These are phyloP conservation scores for Microctenopoma stevenorrisi DNA, from an alignment of 2,797 vertebrate species.

Conservation along the genomic window DNA sequence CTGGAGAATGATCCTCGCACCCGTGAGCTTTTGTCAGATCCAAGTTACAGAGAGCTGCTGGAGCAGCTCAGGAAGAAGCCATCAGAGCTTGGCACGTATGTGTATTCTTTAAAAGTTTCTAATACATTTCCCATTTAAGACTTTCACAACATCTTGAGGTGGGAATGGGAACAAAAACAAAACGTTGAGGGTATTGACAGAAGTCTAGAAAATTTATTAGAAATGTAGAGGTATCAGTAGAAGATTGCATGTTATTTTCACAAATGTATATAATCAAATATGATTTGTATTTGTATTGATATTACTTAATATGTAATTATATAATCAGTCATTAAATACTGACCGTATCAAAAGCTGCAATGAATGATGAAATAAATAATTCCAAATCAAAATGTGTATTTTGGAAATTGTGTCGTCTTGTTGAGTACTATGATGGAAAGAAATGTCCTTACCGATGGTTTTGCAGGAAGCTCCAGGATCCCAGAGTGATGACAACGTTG, in stretches of 20 bases:
- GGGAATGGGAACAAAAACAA: neutral
- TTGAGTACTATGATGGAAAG: neutral
- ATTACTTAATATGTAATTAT: neutral
- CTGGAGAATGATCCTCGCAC: slow-evolving; percentile 91
- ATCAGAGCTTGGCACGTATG: slow-evolving; percentile 90
- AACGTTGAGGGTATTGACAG: neutral
- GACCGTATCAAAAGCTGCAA: neutral
- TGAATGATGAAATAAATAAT: neutral
- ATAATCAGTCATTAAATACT: neutral
- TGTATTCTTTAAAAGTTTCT: slow-evolving; percentile 40
- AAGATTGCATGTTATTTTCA: neutral
- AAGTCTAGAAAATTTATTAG: neutral
- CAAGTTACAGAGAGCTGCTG: slow-evolving; percentile 90
- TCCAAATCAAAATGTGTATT: neutral
- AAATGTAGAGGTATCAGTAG: neutral
- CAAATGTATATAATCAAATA: too few relatives aligned
- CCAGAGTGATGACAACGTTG: slow-evolving; percentile 93
- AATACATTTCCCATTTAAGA: neutral
- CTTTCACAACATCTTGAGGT: too few relatives aligned
- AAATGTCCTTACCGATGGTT: slow-evolving; percentile 3
- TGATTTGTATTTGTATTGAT: neutral
- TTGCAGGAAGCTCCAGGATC: slow-evolving; percentile 91
- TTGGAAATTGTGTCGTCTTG: neutral
- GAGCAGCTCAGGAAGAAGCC: slow-evolving; percentile 91
- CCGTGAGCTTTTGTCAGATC: slow-evolving; percentile 86